Conservation (phyloP, 2,797 vertebrate species). For the Crenuchus spilurus region DNA sequence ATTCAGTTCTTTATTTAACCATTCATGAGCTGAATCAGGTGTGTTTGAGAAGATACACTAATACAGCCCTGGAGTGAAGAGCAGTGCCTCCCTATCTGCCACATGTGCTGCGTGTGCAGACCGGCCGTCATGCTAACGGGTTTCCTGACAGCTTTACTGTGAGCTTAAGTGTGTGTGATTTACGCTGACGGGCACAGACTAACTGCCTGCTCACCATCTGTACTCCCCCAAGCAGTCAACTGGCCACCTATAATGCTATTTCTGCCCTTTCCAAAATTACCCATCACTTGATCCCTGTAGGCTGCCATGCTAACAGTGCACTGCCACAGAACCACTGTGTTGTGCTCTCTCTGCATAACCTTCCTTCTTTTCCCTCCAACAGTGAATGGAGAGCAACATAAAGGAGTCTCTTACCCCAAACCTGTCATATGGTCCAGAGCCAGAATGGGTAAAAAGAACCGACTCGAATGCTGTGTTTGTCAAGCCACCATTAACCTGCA, state of each 20-base stretch:
- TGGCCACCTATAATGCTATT: slow-evolving; percentile 10
- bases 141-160: slow-evolving; percentile 49
- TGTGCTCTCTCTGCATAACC: slow-evolving; percentile 59
- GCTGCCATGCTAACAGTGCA: slow-evolving; percentile 25
- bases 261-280: neutral
- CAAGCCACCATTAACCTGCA: slow-evolving; percentile 65
- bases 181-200: slow-evolving; percentile 34
- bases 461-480: slow-evolving; percentile 59
- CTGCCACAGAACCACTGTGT: slow-evolving; percentile 10
- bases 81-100: neutral
- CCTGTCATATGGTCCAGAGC: slow-evolving; percentile 68
- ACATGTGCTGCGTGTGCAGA: slow-evolving; percentile 43
- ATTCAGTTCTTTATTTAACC: neutral
- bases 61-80: slow-evolving; percentile 4
- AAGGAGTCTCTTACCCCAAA: slow-evolving; percentile 70
- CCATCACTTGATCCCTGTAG: slow-evolving; percentile 21
- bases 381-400: slow-evolving; percentile 74
- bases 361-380: slow-evolving; percentile 69
- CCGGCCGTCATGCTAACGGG: slow-evolving; percentile 24
- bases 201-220: slow-evolving; percentile 34
- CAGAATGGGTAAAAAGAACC: slow-evolving; percentile 73
- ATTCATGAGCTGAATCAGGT: neutral
- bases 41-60: neutral
- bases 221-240: slow-evolving; percentile 29
- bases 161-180: slow-evolving; percentile 44